Conservation (phyloP, 2,113 vertebrate genomes). For the Dissostichus mawsoni region DNA sequence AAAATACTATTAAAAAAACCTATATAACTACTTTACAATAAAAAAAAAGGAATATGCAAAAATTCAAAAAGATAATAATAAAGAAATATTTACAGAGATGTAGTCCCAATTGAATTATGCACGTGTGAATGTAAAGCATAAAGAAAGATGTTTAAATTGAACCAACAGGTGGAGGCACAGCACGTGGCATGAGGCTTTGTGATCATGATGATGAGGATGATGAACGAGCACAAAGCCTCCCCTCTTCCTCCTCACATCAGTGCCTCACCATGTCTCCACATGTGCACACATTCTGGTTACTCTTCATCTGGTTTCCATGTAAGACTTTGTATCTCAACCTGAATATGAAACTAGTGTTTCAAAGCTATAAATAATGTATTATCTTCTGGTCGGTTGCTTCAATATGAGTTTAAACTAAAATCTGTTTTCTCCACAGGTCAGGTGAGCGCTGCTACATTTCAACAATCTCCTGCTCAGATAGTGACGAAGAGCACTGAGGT, state of each 20-base stretch:
- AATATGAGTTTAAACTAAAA: not conserved
- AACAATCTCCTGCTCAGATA: slow-evolving; percentile 36
- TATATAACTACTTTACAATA: too few species aligned
- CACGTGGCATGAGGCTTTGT: slow-evolving; percentile 6
- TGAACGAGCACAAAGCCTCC: slow-evolving; percentile 8
- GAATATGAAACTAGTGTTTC: not conserved
- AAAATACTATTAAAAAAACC: too few species aligned
- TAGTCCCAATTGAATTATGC: too few species aligned
- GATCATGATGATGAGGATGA: not conserved
- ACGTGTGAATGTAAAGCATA: not conserved
- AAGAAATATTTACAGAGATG: too few species aligned
- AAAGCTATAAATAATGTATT: fast-evolving
- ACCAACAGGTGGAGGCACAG: slow-evolving; percentile 63
- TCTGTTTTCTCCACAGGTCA: slow-evolving; percentile 40
- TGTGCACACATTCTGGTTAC: not conserved
- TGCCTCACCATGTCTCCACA: slow-evolving; percentile 41
- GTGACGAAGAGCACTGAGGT: not conserved
- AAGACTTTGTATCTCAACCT: slow-evolving; percentile 13
- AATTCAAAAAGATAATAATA: too few species aligned
- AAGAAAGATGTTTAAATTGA: slow-evolving; percentile 5
- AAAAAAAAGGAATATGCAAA: too few species aligned
- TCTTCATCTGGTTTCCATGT: slow-evolving; percentile 54
- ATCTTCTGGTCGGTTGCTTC: not conserved
- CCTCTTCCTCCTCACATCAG: not conserved
- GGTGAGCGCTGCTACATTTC: slow-evolving; percentile 39